Evolutionary conservation across 2,113 vertebrate genomes (phyloP).

Genomic region (Alethe castanea): DNA sequence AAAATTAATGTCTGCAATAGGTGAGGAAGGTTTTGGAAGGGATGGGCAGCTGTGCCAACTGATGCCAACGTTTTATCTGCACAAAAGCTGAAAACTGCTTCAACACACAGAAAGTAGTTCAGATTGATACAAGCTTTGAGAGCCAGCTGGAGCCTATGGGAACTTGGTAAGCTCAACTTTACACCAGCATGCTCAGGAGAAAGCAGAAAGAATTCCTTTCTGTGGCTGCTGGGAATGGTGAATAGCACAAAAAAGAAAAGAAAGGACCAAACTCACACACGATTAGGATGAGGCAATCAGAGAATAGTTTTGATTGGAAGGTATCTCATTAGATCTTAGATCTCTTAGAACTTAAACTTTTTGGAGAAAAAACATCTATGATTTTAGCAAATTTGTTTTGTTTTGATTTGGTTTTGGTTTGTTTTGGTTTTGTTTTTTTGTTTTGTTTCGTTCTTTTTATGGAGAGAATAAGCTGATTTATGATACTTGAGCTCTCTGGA

Average conservation of each 20-base stretch:
- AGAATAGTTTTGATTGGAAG: neutral
- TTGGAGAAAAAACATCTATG: rapidly evolving
- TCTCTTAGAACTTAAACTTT: neutral
- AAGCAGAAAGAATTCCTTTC: neutral
- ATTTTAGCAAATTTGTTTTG: neutral
- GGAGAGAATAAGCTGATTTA: neutral
- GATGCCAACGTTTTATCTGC: neutral
- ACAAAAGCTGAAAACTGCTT: neutral
- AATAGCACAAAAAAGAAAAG: neutral
- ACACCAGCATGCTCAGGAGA: rapidly evolving
- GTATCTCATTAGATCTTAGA: neutral
- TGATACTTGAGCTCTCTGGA: neutral
- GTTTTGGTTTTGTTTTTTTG: too few relatives aligned
- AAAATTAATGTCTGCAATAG: neutral
- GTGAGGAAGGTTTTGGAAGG: neutral
- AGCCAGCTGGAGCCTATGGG: neutral
- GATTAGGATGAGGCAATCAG: neutral
- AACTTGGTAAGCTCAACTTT: neutral
- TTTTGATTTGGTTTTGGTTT: neutral
- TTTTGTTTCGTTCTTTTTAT: neutral
- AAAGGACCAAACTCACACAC: neutral
- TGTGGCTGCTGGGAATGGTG: neutral
- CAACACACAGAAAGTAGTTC: neutral
- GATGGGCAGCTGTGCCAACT: neutral
- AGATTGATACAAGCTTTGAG: neutral